Base-by-base conservation (phyloP, 1,140 invertebrate genomes). In the Delia radicum region DNA sequence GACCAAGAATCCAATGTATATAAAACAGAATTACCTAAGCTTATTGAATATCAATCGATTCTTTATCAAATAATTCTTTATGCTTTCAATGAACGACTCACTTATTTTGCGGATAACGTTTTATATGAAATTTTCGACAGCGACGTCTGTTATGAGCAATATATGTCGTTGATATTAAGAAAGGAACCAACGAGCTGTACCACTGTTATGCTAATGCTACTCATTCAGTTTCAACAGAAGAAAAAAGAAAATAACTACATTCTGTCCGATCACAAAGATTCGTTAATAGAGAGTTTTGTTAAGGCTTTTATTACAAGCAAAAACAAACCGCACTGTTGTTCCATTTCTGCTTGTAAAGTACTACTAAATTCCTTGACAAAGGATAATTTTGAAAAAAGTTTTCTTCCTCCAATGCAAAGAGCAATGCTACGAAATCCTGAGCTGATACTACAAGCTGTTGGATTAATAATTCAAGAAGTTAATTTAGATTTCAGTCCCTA, bases 351-450 rank as follows among this genome's bases (percentile, higher is more conserved):
- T 21, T 92, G 91, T 79, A 87, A 88, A 46, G 89, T 91, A 46
- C 87, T 96, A 76, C 85, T 96, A 13, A 87, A 87, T 18, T 86
- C 90, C 79, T 84, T 96, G 7, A 89, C 87, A 29, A 89, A 92
- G 78, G 89, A 92, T 3, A 93, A 95, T 63, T 96, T 98, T 77
- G 92, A 93, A 81, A 89, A 89, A 61, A 87, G 87, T 13, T 84
- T 99, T 65, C 87, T 96, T 55, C 96, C 96, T 21, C 91, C 94
- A 10, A 84, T 97, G n/a, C 94, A 96, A 82, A 96, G 96, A 86
- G 92, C 95, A 7, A 93, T 98, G 90, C 87, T 99, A n/a, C 87
- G 97, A 74, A 98, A 94, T 87, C 96, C 97, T 0, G 97, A 99
- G 89, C 92, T 95, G 26, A 94, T 95, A 77, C 89, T 98, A 28